Evolutionary conservation across 1,140 invertebrate species (phyloP).

Genomic region (Meloidogyne floridensis): DNA sequence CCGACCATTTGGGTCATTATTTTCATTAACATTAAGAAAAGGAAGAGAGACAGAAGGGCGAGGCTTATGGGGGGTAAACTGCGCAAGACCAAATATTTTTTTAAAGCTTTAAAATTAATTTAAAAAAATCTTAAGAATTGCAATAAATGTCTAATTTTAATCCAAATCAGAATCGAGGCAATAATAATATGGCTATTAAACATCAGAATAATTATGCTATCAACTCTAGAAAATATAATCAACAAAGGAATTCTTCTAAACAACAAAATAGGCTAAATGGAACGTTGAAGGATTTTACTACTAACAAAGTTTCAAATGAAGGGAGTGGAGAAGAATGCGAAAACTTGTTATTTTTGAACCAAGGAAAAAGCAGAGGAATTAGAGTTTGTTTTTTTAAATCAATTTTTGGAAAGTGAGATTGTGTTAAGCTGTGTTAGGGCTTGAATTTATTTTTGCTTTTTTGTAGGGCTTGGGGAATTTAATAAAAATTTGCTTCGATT

Average conservation of each 20-base stretch:
- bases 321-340: neutral
- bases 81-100: no score
- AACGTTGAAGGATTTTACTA: neutral
- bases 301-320: neutral
- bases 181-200: neutral
- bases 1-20: no score
- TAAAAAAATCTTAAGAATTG: neutral
- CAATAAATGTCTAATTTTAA: neutral
- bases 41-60: no score
- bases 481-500: no score
- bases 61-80: no score
- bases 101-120: neutral
- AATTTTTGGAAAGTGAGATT: no score
- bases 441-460: neutral
- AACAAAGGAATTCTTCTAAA: neutral
- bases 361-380: neutral
- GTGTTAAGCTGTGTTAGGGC: no score
- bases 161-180: no score
- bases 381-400: neutral
- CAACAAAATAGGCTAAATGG: neutral
- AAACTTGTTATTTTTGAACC: neutral
- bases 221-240: neutral
- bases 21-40: no score
- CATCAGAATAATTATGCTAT: neutral
- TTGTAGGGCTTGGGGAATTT: no score